Base-by-base conservation (phyloP, 2,888 invertebrate species). In the Napeogenes inachia region DNA sequence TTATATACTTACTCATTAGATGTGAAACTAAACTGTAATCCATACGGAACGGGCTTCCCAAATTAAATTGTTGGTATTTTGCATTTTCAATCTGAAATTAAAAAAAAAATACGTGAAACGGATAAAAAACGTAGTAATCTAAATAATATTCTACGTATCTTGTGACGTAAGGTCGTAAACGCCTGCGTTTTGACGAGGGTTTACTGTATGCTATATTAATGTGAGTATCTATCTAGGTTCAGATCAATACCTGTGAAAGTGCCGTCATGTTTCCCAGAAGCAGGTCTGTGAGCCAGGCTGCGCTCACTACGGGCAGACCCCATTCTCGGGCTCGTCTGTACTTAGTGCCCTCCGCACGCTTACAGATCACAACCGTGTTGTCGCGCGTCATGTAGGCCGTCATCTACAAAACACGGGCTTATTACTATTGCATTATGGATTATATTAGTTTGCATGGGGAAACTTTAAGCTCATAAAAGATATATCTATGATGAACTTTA, bases 221-320 rank as follows among this genome's bases (percentile, higher is more conserved):
- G 30, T 35, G 35, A 57, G 30, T 30, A 50, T 53, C 50, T 30
- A 50, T 53, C 50, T 21, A 10, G 21, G 10, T 35, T 30, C 32
- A 35, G 38, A 5, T 47, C 8, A 30, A n/a, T 64, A 89, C 93
- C 83, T 96, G 96, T 66, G 95, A 94, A 50, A 97, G 87, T 0
- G 96, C 95, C 67, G 94, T 94, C 81, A 95, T 93, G 81, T 97
- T 96, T 0, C 98, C 98, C 62, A 98, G 93, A 78, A 98, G 92
- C 59, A 99, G 92, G 81, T 99, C 98, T 45, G 96, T 97, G 68
- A 99, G 88, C 98, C 98, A 99, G 71, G 96, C 94, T 1, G 96
- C 95, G 78, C 98, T 99, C 0, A 99, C 98, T 2, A 97, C 94
- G 1, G 97, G 96, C 47, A 96, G 95, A 73, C 94, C 94, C 97